Conservation (phyloP, 2,113 vertebrate genomes). For the Corythoichthys intestinalis region DNA sequence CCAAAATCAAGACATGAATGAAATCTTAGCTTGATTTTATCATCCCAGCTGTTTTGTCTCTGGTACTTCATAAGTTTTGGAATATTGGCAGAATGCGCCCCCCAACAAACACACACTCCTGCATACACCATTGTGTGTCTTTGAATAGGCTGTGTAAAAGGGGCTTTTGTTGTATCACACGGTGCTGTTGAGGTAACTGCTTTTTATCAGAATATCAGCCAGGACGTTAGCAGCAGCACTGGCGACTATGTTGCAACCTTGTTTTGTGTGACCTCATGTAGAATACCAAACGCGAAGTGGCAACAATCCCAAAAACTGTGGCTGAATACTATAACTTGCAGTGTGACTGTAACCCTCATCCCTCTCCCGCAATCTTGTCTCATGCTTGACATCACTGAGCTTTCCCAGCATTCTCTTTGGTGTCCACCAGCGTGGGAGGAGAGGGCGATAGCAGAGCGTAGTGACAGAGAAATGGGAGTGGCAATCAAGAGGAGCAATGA, state of each 20-base stretch:
- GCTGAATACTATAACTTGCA: not conserved
- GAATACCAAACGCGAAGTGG: not conserved
- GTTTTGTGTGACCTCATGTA: not conserved
- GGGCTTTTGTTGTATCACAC: not conserved
- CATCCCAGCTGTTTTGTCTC: not conserved
- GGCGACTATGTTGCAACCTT: not conserved
- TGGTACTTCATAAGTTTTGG: not conserved
- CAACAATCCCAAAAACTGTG: not conserved
- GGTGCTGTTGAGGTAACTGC: not conserved
- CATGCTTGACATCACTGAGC: constrained; percentile 17
- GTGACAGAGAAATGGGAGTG: constrained; percentile 16
- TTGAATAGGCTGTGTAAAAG: not conserved
- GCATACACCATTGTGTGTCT: not conserved
- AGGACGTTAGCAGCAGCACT: not conserved
- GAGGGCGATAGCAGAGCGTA: constrained; percentile 14
- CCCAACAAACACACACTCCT: not conserved
- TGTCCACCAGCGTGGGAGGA: constrained; percentile 19
- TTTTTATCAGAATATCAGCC: not conserved
- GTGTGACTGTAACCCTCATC: not conserved
- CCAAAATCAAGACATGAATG: too few species aligned
- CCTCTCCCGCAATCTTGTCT: constrained; percentile 11
- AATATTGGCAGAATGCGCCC: not conserved
- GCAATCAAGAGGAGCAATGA: constrained; percentile 46
- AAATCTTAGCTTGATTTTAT: too few species aligned
- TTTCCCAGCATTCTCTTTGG: constrained; percentile 23